Evolutionary conservation across 2,113 vertebrate species (phyloP), one percentile per base, ranked within the genome.

Genomic region (Cryptotis parvus): DNA sequence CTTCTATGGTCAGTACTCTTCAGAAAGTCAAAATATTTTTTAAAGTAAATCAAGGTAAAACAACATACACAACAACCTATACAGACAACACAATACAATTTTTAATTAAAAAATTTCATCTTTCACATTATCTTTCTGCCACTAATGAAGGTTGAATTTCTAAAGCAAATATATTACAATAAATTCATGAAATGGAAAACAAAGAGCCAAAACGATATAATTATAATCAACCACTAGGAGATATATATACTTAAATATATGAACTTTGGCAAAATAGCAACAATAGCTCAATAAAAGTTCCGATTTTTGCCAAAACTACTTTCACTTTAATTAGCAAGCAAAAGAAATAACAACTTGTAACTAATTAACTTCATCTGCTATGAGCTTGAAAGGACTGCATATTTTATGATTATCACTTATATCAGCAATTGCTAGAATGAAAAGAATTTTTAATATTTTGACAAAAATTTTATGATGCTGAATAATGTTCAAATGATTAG

Each of bases 1-100:
- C 89, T 66, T 90, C 43, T 74, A 39, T 33, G 58, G 77, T 83
- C 70, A 88, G 85, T 73, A 69, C 89, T 94, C 91, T 85, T 81
- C 90, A 90, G 80, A 68, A 92, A 87, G 9, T 45, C 69, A 84
- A 95, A 65, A 82, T n/a, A 24, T 26, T 70, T 83, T 81, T 80
- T 90, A 88, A 88, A 77, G 61, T 94, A 5, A 73, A 33, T 68
- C 81, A 37, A 65, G 65, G 11, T 83, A 92, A 72, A 76, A 88
- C 37, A 22, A n/a, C n/a, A 83, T 87, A 14, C 68, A 31, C 84
- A 89, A 74, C 31, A 75, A 96, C 73, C 43, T 3, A n/a, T 41
- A 49, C 39, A 78, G 74, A 80, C 35, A 58, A 41, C 31, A 74
- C 83, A 37, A 72, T 2, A 74, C 20, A 39, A 72, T 72, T 39